Base-by-base conservation (phyloP, 1,140 invertebrate species). In the Cotesia typhae region DNA sequence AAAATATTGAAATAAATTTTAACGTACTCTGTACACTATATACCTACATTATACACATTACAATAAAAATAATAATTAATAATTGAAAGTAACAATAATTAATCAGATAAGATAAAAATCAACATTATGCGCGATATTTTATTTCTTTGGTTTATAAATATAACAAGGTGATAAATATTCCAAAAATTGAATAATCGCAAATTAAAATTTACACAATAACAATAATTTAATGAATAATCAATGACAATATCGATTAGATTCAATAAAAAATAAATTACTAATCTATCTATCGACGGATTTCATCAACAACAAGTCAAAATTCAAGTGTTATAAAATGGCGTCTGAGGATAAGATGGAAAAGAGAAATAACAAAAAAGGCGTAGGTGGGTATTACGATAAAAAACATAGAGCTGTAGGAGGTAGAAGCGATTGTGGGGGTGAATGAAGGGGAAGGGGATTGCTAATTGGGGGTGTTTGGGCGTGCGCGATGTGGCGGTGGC, bases 381-480 rank as follows among this genome's bases (percentile, higher is more conserved):
- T 28, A 28, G 14, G n/a, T 37, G 35, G 28, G n/a, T 37, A 63
- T n/a, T 60, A 37, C 28, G 28, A 28, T 28, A 60, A 35, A 60
- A 37, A 36, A 63, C 12, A 63, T 28, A 28, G 28, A 28, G 28
- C 28, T 28, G 9, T 17, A 52, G 7, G 66, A 67, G 14, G 20
- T 36, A 14, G 28, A 9, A 67, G 53, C 14, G 28, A 52, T n/a
- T 9, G 55, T 59, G 55, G 35, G 52, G 20, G 35, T 55, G 52
- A 67, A 63, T 55, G n/a, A 14, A 36, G 17, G 57, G 76, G 65
- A 71, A 28, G 28, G 3, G 28, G 41, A 47, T 75, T 76, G 84
- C 81, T 85, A 85, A 84, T 85, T 85, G 72, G 84, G 84, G 73
- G 77, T 80, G 71, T 79, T 57, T 28, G 83, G 80, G 65, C 83